Conservation (phyloP, 1,140 invertebrate genomes). For the Wasmannia auropunctata region DNA sequence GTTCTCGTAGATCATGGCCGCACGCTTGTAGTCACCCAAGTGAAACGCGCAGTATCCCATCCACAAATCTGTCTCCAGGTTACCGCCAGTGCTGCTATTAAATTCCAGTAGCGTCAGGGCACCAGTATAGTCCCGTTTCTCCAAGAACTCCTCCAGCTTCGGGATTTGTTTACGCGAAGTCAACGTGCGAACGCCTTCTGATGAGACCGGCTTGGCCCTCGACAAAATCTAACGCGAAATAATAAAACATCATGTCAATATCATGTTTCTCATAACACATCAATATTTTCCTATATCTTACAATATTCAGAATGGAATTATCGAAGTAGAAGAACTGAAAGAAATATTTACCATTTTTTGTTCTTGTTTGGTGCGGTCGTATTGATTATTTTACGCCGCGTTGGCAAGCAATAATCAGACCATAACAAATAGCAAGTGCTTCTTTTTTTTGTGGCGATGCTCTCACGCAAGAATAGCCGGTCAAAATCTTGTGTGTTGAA, state of each 20-base stretch:
- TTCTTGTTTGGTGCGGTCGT: too few species aligned
- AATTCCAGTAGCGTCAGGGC: conserved; percentile 97
- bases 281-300: not conserved
- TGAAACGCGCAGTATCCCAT: conserved; percentile 98
- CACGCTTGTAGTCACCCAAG: conserved; percentile 95
- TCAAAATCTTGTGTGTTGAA: too few species aligned
- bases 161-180: conserved; percentile 86
- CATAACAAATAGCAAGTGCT: too few species aligned
- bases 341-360: too few species aligned
- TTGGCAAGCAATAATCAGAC: too few species aligned
- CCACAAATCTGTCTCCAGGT: conserved; percentile 92
- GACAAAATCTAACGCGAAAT: conserved; percentile 88
- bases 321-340: too few species aligned
- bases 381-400: too few species aligned
- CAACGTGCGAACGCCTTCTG: conserved; percentile 82
- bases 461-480: too few species aligned
- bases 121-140: conserved; percentile 96
- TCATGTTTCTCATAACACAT: not conserved
- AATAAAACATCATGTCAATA: not conserved
- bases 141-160: conserved; percentile 96
- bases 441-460: too few species aligned
- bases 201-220: conserved; percentile 88
- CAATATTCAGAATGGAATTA: too few species aligned
- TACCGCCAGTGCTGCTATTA: conserved; percentile 85
- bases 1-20: conserved; percentile 91